Base-by-base conservation (phyloP, 2,888 invertebrate species). In the Merodon equestris region DNA sequence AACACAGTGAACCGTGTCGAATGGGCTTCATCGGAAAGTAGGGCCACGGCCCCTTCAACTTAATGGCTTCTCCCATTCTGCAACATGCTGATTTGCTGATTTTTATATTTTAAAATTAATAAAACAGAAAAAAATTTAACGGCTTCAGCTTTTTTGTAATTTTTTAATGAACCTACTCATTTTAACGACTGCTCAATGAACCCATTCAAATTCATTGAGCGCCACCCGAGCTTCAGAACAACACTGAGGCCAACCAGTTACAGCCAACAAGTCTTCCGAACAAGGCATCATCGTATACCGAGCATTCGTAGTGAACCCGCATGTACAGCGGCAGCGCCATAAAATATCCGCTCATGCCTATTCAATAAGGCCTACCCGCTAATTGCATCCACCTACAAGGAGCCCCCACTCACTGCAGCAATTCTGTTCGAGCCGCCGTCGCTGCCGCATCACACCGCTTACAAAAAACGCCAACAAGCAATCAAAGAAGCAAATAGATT, bases 401-500 rank as follows among this genome's bases (percentile, higher is more conserved):
- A 48, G 0, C 48, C 18, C 38, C 38, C 53, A 19, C 17, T 7
- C 15, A 60, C 34, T 36, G 4, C 17, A 47, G 7, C 53, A 18
- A n/a, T 10, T 36, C 5, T 40, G 3, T n/a, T 7, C 3, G 12
- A 9, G 5, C 45, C 51, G 18, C 36, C 10, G 50, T 45, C 72
- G 45, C 38, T 38, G 10, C 1, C 44, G n/a, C 14, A 47, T n/a
- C 60, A 44, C 57, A 53, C 63, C 40, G n/a, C 5, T 42, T 40
- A 27, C 51, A 56, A 13, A 76, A 60, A 67, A 61, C 47, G 9
- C 61, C 67, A 68, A 36, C 58, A 54, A 70, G 74, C 68, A 79
- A 79, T 79, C 79, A 74, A 54, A 74, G 79, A 79, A 79, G 79
- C 74, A 79, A 79, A 79, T 70, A 74, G 68, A 79, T 74, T 79